phyloP scores from a whole-genome alignment of 2,113 vertebrate genomes.

The Sphyrna mokarran region DNA sequence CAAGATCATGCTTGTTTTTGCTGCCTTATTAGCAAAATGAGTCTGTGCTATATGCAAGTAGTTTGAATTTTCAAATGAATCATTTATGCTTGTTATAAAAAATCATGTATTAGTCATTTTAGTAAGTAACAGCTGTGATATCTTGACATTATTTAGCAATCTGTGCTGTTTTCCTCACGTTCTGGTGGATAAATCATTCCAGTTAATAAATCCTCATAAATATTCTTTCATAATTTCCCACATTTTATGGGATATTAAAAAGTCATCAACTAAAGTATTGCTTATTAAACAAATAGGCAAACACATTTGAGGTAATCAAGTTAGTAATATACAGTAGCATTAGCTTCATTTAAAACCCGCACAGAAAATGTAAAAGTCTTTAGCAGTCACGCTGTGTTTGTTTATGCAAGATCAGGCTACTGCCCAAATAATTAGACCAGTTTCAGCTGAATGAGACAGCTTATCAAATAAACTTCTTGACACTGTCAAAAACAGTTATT shows the following conservation, averaged over 20 bases:
- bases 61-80: conserved; percentile 30
- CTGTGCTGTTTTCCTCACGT: conserved; percentile 32
- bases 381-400: conserved; percentile 35
- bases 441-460: conserved; percentile 36
- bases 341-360: conserved; percentile 37
- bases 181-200: conserved; percentile 31
- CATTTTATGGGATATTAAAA: conserved; percentile 38
- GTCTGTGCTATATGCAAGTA: neutral
- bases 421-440: conserved; percentile 37
- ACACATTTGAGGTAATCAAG: conserved; percentile 38
- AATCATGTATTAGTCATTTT: conserved; percentile 36
- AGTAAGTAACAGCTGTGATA: conserved; percentile 37
- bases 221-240: conserved; percentile 37
- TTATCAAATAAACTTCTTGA: conserved; percentile 27
- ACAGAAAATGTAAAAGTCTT: conserved; percentile 21
- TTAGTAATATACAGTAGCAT: conserved; percentile 37
- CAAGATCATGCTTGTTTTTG: conserved; percentile 8
- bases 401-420: conserved; percentile 37
- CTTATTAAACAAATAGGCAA: conserved; percentile 38
- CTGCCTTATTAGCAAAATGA: conserved; percentile 20
- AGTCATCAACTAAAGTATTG: conserved; percentile 38
- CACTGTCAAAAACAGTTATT: conserved; percentile 35
- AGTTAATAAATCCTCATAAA: conserved; percentile 37
- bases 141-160: conserved; percentile 36
- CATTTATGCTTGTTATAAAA: conserved; percentile 29